These are phyloP conservation scores for Zosterops japonicus DNA, from an alignment of 2,113 vertebrate genomes.

Conservation along the genomic window DNA sequence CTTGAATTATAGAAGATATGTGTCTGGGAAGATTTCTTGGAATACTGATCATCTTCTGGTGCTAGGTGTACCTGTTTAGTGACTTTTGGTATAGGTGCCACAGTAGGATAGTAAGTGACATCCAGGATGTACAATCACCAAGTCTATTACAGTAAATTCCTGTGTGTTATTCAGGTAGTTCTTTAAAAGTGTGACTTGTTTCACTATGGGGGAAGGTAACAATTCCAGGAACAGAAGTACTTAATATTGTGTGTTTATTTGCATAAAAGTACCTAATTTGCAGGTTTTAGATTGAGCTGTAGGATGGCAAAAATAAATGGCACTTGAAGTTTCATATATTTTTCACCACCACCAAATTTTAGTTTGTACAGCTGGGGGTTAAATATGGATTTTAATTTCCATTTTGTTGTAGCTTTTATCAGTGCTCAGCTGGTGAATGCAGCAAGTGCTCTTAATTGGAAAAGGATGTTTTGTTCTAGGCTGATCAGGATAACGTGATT, in stretches of 20 bases:
- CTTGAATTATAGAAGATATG: neutral
- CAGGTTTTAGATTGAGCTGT: neutral
- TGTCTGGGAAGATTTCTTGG: neutral
- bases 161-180: neutral
- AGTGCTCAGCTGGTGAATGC: neutral
- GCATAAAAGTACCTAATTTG: neutral
- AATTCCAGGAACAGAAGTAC: neutral
- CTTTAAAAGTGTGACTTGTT: neutral
- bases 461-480: neutral
- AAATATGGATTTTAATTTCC: neutral
- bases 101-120: neutral
- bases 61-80: neutral
- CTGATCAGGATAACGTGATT: neutral
- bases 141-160: neutral
- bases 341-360: neutral
- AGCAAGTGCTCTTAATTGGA: neutral
- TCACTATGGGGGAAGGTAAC: neutral
- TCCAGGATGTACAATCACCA: neutral
- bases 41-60: neutral
- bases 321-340: neutral
- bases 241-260: neutral
- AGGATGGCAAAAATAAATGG: neutral
- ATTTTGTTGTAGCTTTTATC: neutral
- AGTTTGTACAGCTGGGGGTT: neutral
- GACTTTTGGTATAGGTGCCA: neutral